Evolutionary conservation across 2,113 vertebrate species (phyloP).

Genomic region (Myrmecophaga tridactyla): DNA sequence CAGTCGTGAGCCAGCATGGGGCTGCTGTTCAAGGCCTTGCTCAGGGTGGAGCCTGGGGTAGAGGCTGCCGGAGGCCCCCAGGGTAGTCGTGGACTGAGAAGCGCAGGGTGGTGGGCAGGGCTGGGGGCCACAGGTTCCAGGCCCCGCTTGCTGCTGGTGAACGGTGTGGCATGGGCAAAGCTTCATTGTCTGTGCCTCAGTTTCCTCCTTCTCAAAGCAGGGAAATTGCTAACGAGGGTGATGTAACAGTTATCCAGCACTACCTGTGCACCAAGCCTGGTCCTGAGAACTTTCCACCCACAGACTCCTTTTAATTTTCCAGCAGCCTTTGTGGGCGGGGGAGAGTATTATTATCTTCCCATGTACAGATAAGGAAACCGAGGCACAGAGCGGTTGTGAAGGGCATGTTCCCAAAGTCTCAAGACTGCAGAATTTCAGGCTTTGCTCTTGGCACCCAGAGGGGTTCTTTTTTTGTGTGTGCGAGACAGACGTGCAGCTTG

Average conservation of each 20-base stretch:
- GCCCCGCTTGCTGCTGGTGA: too few species aligned
- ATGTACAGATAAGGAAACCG: neutral
- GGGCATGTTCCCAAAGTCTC: neutral
- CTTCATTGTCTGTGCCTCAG: neutral
- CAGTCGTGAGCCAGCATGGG: neutral
- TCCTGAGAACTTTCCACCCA: rapidly evolving
- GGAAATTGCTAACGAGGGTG: neutral
- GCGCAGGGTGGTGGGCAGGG: too few species aligned
- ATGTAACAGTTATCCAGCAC: rapidly evolving
- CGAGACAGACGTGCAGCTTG: neutral
- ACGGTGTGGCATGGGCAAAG: neutral
- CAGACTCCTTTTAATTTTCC: neutral
- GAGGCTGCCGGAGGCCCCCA: neutral
- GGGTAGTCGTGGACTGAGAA: neutral
- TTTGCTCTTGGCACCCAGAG: neutral
- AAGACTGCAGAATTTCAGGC: neutral
- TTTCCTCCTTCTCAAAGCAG: neutral
- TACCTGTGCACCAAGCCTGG: rapidly evolving
- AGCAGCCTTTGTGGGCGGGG: neutral
- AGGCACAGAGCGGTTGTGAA: neutral
- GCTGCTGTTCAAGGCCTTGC: neutral
- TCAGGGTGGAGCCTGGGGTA: neutral
- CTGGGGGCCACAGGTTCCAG: neutral
- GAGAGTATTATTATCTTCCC: too few species aligned
- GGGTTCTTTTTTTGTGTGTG: neutral